A percentile compares a stretch with the other conserved stretches of the same genome.
phyloP scores from a whole-genome alignment of 2,797 vertebrate species.

The Calcarius lapponicus region DNA sequence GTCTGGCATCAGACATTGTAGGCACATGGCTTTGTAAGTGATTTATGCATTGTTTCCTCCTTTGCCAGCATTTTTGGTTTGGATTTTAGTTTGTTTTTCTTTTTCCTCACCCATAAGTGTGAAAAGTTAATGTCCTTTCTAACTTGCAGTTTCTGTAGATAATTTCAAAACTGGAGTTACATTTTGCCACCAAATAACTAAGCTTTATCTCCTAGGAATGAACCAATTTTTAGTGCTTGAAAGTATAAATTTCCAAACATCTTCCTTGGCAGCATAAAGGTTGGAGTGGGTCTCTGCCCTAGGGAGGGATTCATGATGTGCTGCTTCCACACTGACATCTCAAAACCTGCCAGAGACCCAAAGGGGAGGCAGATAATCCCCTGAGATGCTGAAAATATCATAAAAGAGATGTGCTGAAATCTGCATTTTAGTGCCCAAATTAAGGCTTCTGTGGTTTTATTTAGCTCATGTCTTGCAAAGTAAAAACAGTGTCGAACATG shows the following conservation, averaged over 20 bases:
- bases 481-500: background rate
- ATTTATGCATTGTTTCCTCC: background rate
- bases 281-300: background rate
- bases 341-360: background rate
- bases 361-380: background rate
- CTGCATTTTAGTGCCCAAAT: background rate
- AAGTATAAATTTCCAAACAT: background rate
- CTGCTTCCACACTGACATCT: background rate
- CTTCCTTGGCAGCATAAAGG: background rate
- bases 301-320: accelerated
- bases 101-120: background rate
- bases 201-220: background rate
- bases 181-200: background rate
- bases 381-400: background rate
- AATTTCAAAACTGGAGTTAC: background rate
- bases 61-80: background rate
- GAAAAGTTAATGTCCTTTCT: background rate
- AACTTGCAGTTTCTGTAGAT: background rate
- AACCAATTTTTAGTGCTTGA: background rate
- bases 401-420: background rate
- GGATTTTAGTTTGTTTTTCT: background rate
- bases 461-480: background rate
- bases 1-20: background rate
- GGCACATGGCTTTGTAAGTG: background rate
- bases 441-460: background rate